Evolutionary conservation across 2,113 vertebrate genomes (phyloP), one percentile per base, ranked within the genome.

Genomic region (Tichodroma muraria): DNA sequence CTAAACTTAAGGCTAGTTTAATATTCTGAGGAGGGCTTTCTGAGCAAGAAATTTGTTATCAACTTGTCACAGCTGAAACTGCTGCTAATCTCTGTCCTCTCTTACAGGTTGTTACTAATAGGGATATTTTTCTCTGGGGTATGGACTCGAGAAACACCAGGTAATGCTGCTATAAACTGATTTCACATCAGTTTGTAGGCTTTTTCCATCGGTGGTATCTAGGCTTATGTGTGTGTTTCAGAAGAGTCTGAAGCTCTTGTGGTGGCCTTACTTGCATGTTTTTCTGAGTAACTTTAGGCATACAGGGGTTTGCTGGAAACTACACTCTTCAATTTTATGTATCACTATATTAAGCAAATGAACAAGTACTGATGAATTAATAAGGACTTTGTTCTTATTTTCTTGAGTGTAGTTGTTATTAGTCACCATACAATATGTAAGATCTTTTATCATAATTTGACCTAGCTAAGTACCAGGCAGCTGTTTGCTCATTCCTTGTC

Each of bases 61-160:
- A 65, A 7, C 6, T 8, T 71, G 6, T 73, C 8, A 22, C 6
- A 59, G 6, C 13, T 70, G 5, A 53, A 80, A 8, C 8, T 53
- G 4, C 24, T 95, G 14, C 4, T 85, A 59, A 90, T 70, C 1
- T 3, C 3, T 71, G 2, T 64, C 19, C 81, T 73, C 40, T 91
- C 38, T 94, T 94, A 14, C 38, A 96, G 92, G 42, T 42, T 91
- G 4, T 25, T 94, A 15, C 35, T 96, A 37, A 24, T 54, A 31
- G 45, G 38, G 23, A 14, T 84, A 28, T 49, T 90, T 7, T 28
- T 53, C 15, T 53, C 68, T 73, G 81, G 78, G 42, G n/a, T 22
- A 30, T 25, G 50, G 77, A 56, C 90, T 13, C 68, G 85, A 45
- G 64, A 69, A 11, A 53, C 5, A 40, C 2, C 68, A 80, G 93